A percentile compares a stretch with the other conserved stretches of the same genome.
phyloP scores from a whole-genome alignment of 2,797 vertebrate species.

The Eupleurogrammus muticus region DNA sequence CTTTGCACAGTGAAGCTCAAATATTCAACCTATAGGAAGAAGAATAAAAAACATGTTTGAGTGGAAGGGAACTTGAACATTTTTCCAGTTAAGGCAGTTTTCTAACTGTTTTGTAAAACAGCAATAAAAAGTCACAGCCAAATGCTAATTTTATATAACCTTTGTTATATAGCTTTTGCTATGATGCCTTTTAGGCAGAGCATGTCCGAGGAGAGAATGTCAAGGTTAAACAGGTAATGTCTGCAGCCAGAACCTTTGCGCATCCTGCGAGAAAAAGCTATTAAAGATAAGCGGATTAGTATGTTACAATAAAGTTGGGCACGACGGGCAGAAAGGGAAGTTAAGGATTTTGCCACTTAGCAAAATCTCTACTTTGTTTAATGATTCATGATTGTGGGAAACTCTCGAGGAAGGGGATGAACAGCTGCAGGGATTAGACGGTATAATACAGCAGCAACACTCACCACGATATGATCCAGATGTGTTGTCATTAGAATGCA shows the following conservation, averaged over 20 bases:
- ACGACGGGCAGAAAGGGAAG: conserved; percentile 29
- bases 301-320: conserved; percentile 10
- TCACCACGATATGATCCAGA: conserved; percentile 11
- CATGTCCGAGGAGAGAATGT: conserved; percentile 23
- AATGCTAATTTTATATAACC: neutral
- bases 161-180: neutral
- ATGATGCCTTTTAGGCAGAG: conserved; percentile 6
- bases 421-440: conserved; percentile 12
- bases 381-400: conserved; percentile 19
- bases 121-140: neutral
- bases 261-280: conserved; percentile 17
- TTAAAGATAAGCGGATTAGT: conserved; percentile 51
- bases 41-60: no score
- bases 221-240: conserved; percentile 34
- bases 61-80: no score
- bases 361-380: conserved; percentile 17
- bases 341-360: conserved; percentile 12
- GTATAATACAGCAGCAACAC: neutral
- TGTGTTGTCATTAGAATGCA: neutral
- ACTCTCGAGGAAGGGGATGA: conserved; percentile 30
- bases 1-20: no score
- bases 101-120: neutral
- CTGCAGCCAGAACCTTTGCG: conserved; percentile 3
- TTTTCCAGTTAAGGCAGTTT: neutral
- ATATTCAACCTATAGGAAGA: no score